Percentiles rank a stretch among this genome's conserved stretches.
Conservation (phyloP, 2,113 vertebrate genomes). For the Malaclemys terrapin region DNA sequence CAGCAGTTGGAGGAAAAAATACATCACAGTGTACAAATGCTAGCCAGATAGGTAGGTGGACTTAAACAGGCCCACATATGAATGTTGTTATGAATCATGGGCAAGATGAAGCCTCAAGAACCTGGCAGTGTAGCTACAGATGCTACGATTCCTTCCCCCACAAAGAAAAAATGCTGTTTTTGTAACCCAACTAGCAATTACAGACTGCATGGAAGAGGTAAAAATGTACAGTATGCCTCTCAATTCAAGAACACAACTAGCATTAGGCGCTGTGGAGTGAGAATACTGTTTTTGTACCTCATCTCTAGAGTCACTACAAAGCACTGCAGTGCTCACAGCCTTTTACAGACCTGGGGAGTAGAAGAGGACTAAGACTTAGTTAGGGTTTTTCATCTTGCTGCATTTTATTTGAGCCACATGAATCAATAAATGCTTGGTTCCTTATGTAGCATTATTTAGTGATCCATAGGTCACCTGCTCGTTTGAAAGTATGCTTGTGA, state of each 20-base stretch:
- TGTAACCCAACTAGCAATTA: background rate
- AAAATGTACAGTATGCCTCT: background rate
- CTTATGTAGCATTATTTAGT: background rate
- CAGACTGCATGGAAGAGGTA: background rate
- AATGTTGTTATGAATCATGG: background rate
- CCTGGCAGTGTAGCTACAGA: background rate
- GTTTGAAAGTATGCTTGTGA: background rate
- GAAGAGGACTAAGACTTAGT: background rate
- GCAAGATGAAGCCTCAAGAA: background rate
- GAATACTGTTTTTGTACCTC: background rate
- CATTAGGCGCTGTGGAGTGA: accelerated
- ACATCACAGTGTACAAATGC: background rate
- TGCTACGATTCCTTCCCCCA: background rate
- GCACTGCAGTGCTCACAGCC: background rate
- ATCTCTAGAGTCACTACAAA: background rate
- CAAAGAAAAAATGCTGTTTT: background rate
- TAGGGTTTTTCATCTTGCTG: background rate
- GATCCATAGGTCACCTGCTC: background rate
- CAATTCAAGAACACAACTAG: background rate
- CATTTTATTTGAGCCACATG: background rate
- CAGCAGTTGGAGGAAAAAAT: background rate
- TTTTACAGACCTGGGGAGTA: background rate
- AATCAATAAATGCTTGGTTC: background rate
- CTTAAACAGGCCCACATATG: background rate
- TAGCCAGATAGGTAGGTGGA: slow-evolving; percentile 2